Conservation (phyloP, 2,797 vertebrate species). For the Remorina albescens region DNA sequence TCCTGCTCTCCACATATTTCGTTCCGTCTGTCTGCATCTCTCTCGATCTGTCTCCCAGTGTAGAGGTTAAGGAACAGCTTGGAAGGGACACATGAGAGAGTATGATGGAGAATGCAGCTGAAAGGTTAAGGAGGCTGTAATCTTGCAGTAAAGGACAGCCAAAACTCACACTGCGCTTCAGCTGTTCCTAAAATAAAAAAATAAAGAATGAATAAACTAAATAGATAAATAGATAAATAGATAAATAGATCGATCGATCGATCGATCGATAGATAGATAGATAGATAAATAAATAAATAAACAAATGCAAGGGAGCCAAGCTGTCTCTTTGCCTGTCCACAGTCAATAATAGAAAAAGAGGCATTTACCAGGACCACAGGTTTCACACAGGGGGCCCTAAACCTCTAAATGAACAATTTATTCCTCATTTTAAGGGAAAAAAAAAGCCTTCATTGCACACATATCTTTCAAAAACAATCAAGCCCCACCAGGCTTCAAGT, state of each 20-base stretch:
- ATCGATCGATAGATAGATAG: no score
- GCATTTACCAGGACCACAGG: constrained; percentile 38
- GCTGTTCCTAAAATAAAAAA: constrained; percentile 72
- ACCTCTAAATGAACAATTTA: constrained; percentile 39
- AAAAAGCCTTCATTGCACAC: constrained; percentile 9
- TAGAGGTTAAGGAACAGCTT: constrained; percentile 81
- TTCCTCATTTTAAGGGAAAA: constrained; percentile 25
- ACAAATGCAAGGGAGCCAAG: constrained; percentile 65
- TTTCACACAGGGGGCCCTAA: constrained; percentile 25
- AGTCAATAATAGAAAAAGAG: constrained; percentile 51
- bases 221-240: no score
- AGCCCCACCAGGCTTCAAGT: constrained; percentile 10
- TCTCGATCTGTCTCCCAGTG: constrained; percentile 64
- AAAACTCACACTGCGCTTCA: constrained; percentile 81
- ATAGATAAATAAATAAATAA: constrained; percentile 51
- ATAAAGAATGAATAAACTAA: constrained; percentile 19
- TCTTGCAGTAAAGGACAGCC: constrained; percentile 81
- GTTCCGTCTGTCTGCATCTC: constrained; percentile 54
- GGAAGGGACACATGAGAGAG: constrained; percentile 80
- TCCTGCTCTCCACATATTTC: constrained; percentile 26
- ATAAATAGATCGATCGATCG: no score
- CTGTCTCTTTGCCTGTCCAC: constrained; percentile 46
- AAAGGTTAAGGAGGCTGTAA: constrained; percentile 85
- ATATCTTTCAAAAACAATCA: constrained; percentile 32
- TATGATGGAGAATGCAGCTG: constrained; percentile 82